phyloP scores from a whole-genome alignment of 2,113 vertebrate genomes.

The Alexandromys fortis region DNA sequence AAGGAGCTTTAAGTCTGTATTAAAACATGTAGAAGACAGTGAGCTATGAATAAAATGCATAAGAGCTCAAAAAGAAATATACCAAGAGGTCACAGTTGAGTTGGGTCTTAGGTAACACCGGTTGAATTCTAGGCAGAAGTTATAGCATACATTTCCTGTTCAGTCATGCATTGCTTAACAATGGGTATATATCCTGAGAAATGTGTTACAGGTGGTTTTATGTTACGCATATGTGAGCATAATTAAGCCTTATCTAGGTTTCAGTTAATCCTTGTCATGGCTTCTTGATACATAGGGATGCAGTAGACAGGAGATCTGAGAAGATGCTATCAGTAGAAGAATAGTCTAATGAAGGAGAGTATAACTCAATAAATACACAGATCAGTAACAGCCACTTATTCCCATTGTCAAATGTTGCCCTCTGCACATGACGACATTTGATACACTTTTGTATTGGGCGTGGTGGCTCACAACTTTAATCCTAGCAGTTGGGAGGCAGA shows the following conservation, averaged over 20 bases:
- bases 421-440: neutral
- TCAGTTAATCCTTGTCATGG: neutral
- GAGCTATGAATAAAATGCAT: neutral
- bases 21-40: slow-evolving; percentile 1
- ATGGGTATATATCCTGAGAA: neutral
- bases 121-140: neutral
- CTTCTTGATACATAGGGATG: neutral
- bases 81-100: neutral
- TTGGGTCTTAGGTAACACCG: neutral
- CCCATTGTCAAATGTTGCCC: neutral
- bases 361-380: neutral
- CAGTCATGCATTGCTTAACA: neutral
- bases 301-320: neutral
- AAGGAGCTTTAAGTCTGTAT: neutral
- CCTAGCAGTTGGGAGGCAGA: neutral
- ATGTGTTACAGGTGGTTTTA: neutral
- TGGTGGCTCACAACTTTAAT: neutral
- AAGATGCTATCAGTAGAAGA: neutral
- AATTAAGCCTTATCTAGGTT: neutral
- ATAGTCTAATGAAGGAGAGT: neutral
- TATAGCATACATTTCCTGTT: neutral
- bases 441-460: neutral
- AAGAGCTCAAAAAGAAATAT: slow-evolving; percentile 32
- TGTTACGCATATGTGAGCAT: neutral
- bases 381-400: neutral